Evolutionary conservation across 2,797 vertebrate species (phyloP), one percentile per base, ranked within the genome.

Genomic region (Apogon hyalosoma): DNA sequence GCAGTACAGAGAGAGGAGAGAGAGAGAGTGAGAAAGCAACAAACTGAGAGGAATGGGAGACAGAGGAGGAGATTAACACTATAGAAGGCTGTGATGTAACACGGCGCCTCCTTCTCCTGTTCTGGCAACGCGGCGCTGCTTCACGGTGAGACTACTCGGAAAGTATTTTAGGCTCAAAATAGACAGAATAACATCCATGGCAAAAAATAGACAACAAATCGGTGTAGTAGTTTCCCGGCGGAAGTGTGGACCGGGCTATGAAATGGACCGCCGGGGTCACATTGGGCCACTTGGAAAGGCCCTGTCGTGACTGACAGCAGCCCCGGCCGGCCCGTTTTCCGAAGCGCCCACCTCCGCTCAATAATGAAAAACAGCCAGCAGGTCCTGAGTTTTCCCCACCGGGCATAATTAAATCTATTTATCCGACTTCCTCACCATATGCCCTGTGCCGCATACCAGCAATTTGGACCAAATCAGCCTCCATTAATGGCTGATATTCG

Each of bases 361-460:
- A 69, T 69, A 77, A 81, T 58, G 1, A 40, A 77, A 75, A 75
- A 69, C 71, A 57, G 60, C 69, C 64, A 49, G 77, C 47, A 57
- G 52, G 81, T 39, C 0, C 11, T 0, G 11, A 49, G 55, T 36
- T 69, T 83, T 53, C 73, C 70, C 78, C 75, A 63, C 49, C 0
- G 68, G 85, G 82, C 69, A 57, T 80, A 85, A 90, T 89, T 89
- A 82, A 82, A 88, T 88, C 73, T 77, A 83, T 88, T 90, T 78
- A 82, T 85, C 78, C 7, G 63, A 66, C 65, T 82, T 83, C 59
- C 47, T 60, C 63, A 70, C 60, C 71, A 79, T 79, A 71, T 70
- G 83, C 58, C 49, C 40, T 6, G 65, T 31, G 33, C 42, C 11
- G 3, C 46, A 41, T 24, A 51, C 18, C 43, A 39, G 73, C 79